Percentiles rank a stretch among this genome's conserved stretches.
Evolutionary conservation across 2,797 vertebrate genomes (phyloP).

Genomic region (Mycteria americana): DNA sequence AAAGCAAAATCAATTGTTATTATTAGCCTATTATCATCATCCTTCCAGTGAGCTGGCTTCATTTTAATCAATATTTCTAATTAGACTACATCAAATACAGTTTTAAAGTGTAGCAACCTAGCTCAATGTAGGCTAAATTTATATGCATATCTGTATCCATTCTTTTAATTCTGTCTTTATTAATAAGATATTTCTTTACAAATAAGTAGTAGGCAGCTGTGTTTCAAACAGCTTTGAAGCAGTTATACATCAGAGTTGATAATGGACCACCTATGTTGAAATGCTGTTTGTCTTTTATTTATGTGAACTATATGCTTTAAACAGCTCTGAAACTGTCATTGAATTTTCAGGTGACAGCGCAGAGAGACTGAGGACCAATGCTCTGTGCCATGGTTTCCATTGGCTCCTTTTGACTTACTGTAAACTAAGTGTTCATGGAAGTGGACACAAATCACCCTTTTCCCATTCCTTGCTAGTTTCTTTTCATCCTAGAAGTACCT

Average conservation of each 20-base stretch:
- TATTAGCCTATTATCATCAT: constrained; percentile 64
- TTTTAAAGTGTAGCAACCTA: constrained; percentile 11
- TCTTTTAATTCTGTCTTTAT: not conserved
- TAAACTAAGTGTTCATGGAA: not conserved
- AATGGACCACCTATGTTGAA: not conserved
- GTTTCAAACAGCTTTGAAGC: not conserved
- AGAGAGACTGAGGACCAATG: not conserved
- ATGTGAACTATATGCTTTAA: not conserved
- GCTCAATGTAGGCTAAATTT: not conserved
- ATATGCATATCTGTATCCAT: not conserved
- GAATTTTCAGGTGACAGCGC: not conserved
- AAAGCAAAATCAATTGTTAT: constrained; percentile 59
- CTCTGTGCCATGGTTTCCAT: not conserved
- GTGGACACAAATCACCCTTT: not conserved
- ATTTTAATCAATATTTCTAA: constrained; percentile 68
- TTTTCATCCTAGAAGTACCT: not conserved
- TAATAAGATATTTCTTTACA: not conserved
- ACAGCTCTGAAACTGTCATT: not conserved
- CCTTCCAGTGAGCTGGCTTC: constrained; percentile 45
- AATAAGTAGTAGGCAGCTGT: not conserved
- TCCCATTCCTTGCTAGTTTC: not conserved
- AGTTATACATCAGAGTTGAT: not conserved
- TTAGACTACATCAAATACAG: constrained; percentile 51
- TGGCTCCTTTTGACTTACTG: not conserved
- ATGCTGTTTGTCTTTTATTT: not conserved